Percentiles rank a stretch among this genome's conserved stretches.
These are phyloP conservation scores for Seriola rivoliana DNA, from an alignment of 2,113 vertebrate genomes.

Conservation along the genomic window DNA sequence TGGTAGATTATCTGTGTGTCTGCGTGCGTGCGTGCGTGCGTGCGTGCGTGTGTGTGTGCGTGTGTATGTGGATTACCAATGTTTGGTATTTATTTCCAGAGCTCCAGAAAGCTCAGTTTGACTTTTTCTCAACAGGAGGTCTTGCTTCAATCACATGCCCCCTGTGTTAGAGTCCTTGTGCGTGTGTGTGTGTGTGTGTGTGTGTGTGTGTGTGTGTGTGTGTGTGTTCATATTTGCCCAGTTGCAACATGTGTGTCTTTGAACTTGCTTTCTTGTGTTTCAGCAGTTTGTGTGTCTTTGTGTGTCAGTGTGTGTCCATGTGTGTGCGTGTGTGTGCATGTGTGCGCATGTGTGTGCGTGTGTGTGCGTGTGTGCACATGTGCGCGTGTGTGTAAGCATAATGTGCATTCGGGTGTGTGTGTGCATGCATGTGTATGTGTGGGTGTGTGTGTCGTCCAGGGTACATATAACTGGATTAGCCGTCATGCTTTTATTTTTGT, in stretches of 20 bases:
- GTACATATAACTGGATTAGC: constrained; percentile 83
- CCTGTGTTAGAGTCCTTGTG: not conserved
- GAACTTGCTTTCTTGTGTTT: constrained; percentile 9
- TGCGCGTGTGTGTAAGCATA: not conserved
- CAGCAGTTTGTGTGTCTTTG: not conserved
- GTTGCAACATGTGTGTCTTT: constrained; percentile 36
- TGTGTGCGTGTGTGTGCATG: not conserved
- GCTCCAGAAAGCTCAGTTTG: constrained; percentile 54
- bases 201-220: not conserved
- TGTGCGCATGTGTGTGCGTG: not conserved
- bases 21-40: constrained; percentile 23
- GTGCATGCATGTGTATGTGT: not conserved
- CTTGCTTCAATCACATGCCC: constrained; percentile 55
- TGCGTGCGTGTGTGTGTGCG: constrained; percentile 22
- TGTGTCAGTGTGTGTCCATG: not conserved
- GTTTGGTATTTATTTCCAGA: constrained; percentile 58
- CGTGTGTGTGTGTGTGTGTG: constrained; percentile 17
- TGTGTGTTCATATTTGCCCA: constrained; percentile 18
- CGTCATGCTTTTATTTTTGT: constrained; percentile 85
- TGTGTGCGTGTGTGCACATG: constrained; percentile 1
- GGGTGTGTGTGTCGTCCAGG: constrained; percentile 70
- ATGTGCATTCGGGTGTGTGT: constrained; percentile 14
- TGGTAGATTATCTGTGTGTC: constrained; percentile 47
- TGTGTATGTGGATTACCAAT: constrained; percentile 38
- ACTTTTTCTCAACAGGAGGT: constrained; percentile 62